These are phyloP conservation scores for Synergus gifuensis DNA, from an alignment of 2,888 invertebrate genomes.

Conservation along the genomic window DNA sequence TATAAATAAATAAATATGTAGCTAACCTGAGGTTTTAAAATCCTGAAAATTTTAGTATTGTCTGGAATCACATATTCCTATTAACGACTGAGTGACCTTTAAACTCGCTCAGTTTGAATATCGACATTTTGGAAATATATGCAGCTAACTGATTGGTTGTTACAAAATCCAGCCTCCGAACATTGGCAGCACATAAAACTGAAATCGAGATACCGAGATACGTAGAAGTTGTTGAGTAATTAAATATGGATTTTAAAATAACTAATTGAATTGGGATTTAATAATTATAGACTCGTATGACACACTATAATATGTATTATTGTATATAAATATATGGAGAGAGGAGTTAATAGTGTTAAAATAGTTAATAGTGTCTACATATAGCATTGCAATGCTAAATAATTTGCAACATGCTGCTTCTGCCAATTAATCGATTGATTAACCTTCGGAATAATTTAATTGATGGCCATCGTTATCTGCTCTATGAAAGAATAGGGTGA, in stretches of 20 bases:
- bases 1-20: no score
- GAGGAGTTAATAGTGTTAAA: no score
- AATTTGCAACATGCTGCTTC: neutral
- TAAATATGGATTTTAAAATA: constrained; percentile 1
- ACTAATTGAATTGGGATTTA: neutral
- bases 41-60: neutral
- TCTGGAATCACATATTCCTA: neutral
- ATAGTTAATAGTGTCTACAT: no score
- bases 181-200: neutral
- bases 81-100: constrained; percentile 14
- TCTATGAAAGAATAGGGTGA: no score
- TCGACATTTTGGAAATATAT: constrained; percentile 33
- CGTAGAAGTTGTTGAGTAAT: neutral
- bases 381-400: neutral
- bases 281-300: constrained; percentile 3
- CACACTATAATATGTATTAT: no score
- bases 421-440: constrained; percentile 7
- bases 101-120: neutral
- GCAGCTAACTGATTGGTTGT: constrained; percentile 14
- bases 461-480: no score
- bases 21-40: no score
- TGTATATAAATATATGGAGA: no score
- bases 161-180: neutral
- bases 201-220: neutral
- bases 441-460: neutral